Percentiles rank a stretch among this genome's conserved stretches.
Conservation (phyloP, 2,797 vertebrate genomes). For the Caiman crocodilus region DNA sequence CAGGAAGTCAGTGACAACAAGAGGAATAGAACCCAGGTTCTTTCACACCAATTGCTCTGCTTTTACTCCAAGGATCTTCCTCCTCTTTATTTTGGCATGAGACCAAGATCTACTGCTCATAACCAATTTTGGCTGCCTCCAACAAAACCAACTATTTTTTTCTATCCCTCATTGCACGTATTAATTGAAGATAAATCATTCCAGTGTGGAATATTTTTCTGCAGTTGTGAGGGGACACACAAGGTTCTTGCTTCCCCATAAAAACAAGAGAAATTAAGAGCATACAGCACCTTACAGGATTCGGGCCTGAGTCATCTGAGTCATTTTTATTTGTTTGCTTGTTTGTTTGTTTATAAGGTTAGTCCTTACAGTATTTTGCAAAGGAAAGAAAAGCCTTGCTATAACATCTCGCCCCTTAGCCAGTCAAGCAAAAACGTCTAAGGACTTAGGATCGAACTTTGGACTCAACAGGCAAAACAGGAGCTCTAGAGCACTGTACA, state of each 20-base stretch:
- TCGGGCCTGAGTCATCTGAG: not conserved
- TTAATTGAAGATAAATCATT: not conserved
- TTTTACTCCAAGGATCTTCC: not conserved
- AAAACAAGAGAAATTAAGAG: not conserved
- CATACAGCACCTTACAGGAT: not conserved
- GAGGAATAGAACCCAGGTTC: not conserved
- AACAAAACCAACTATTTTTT: not conserved
- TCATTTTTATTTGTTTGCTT: not conserved
- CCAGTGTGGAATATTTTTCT: not conserved
- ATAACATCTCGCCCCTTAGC: not conserved
- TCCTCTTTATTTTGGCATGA: not conserved
- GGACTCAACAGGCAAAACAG: not conserved
- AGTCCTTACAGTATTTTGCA: not conserved
- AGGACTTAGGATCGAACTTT: not conserved
- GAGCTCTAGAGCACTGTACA: not conserved
- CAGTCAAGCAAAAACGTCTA: not conserved
- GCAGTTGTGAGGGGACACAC: not conserved
- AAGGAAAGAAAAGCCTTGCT: not conserved
- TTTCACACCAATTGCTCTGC: not conserved
- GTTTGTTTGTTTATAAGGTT: not conserved
- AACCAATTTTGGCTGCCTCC: not conserved
- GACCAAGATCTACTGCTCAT: not conserved
- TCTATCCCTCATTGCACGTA: not conserved
- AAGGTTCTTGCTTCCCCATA: not conserved
- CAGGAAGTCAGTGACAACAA: slow-evolving; percentile 23